Base-by-base conservation (phyloP, 2,797 vertebrate genomes). In the Poecilia velifera region DNA sequence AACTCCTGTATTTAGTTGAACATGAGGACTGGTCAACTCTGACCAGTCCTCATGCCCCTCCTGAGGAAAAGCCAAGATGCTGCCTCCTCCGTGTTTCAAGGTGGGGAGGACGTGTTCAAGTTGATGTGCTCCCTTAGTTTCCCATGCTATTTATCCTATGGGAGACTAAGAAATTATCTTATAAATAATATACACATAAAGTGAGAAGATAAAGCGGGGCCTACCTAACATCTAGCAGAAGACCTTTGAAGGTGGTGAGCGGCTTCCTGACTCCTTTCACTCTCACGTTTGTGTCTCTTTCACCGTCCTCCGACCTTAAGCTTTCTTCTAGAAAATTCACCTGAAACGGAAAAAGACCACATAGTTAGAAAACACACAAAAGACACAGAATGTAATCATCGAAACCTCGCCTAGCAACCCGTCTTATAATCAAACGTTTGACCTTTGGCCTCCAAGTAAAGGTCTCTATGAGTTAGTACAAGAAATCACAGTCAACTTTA, bases 171-270 rank as follows among this genome's bases (percentile, higher is more conserved):
- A 51, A 51, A 22, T 3, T 8, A 51, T 51, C 6, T 51, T 51
- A 22, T 25, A 53, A 53, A 25, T 25, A 53, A 53, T 25, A 71
- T n/a, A 45, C 10, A 72, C 1, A 12, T 28, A 46, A 45, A 72
- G 25, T 41, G 22, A 68, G 5, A 12, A 68, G 6, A 72, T 13
- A 39, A 47, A 31, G 36, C 7, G 25, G 59, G 18, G 71, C 90
- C 72, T 97, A 99, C 98, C 98, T 99, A 93, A 99, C 97, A 73
- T 99, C 96, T 77, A 99, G 94, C 83, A 99, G 95, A 77, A 92
- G 92, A 85, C 98, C 98, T 95, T 97, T 99, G 94, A 99, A 99
- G 76, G 97, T 96, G 66, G 96, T 97, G 87, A 95, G 76, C n/a
- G 97, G 96, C 92, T 97, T 99, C 94, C 96, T 97, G 88, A 92